Evolutionary conservation across 1,140 invertebrate species (phyloP).

Genomic region (Temnothorax nylanderi): DNA sequence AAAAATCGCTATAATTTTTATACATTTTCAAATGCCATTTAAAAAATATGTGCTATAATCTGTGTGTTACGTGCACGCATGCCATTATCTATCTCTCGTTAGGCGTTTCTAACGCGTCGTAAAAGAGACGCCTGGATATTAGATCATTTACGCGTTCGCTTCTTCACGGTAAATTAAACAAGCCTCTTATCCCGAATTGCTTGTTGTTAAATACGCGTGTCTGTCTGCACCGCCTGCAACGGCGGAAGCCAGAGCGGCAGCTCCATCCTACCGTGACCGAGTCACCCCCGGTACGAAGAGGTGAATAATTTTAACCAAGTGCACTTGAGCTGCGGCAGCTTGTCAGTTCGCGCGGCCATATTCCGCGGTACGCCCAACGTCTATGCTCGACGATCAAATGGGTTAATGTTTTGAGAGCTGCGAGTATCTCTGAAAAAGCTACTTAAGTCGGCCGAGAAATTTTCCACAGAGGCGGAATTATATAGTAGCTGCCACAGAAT

Average conservation of each 20-base stretch:
- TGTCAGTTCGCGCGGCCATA: conserved; percentile 15
- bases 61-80: neutral
- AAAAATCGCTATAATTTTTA: neutral
- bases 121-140: conserved; percentile 7
- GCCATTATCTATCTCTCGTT: neutral
- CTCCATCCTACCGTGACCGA: conserved; percentile 19
- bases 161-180: conserved; percentile 34
- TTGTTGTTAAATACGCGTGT: conserved; percentile 26
- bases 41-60: neutral
- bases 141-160: neutral
- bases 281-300: conserved; percentile 12
- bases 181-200: conserved; percentile 33
- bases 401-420: conserved; percentile 27
- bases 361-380: conserved; percentile 5
- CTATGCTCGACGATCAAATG: conserved; percentile 31
- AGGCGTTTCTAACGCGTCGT: neutral
- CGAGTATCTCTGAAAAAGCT: conserved; percentile 7
- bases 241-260: neutral
- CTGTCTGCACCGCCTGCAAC: neutral
- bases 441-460: neutral
- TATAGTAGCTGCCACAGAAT: neutral
- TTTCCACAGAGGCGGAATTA: neutral
- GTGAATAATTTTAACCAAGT: conserved; percentile 71
- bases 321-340: conserved; percentile 50
- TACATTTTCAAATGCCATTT: neutral